Evolutionary conservation across 2,888 invertebrate species (phyloP).

Genomic region (Drosophila anomalipes): DNA sequence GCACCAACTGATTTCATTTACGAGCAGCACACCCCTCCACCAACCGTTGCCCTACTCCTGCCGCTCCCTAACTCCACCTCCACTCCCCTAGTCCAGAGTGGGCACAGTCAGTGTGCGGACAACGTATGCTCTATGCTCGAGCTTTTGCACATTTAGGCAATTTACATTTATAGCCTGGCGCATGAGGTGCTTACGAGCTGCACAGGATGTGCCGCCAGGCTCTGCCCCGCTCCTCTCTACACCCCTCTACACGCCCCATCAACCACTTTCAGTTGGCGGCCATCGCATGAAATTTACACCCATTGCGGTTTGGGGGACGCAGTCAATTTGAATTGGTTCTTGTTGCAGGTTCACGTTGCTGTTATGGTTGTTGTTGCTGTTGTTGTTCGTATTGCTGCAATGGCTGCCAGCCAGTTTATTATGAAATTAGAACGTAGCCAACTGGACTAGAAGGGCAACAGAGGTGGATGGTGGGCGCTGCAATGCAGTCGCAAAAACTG

Average conservation of each 20-base stretch:
- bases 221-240: conserved; percentile 11
- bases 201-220: conserved; percentile 79
- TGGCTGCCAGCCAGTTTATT: conserved; percentile 74
- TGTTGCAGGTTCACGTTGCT: conserved; percentile 47
- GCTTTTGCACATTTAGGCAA: conserved; percentile 81
- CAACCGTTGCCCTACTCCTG: not conserved
- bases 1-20: conserved; percentile 82
- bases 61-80: not conserved
- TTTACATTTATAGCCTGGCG: conserved; percentile 82
- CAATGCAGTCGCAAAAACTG: conserved; percentile 74
- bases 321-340: conserved; percentile 65
- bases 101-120: conserved; percentile 57
- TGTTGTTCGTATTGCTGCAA: conserved; percentile 49
- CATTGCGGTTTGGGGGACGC: conserved; percentile 71
- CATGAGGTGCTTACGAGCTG: conserved; percentile 82
- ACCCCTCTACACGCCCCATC: not conserved
- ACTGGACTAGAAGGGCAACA: conserved; percentile 17
- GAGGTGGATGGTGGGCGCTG: conserved; percentile 24
- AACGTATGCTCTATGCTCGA: conserved; percentile 80
- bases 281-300: conserved; percentile 75
- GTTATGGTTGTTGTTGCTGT: conserved; percentile 14
- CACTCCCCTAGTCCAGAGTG: conserved; percentile 1
- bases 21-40: conserved; percentile 44
- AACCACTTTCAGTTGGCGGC: conserved; percentile 18
- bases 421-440: conserved; percentile 80